Evolutionary conservation across 2,888 invertebrate species (phyloP).

Genomic region (Diadromus collaris): DNA sequence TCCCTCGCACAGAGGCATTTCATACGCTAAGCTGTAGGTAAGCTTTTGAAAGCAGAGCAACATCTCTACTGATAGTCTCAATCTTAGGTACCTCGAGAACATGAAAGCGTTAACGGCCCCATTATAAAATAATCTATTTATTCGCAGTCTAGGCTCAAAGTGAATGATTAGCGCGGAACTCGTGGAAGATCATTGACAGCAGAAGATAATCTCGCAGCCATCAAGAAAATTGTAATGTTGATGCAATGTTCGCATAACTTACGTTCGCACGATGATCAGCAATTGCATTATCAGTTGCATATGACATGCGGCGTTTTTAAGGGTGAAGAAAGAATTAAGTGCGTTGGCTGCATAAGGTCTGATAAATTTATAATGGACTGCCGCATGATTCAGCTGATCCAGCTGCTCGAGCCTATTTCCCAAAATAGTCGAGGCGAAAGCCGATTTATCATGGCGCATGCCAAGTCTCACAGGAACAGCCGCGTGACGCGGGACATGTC

Average conservation of each 20-base stretch:
- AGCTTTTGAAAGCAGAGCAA: not conserved
- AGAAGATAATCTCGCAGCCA: not conserved
- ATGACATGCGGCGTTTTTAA: not conserved
- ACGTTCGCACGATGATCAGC: not conserved
- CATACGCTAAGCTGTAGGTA: not conserved
- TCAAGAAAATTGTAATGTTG: not conserved
- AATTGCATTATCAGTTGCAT: too few species aligned
- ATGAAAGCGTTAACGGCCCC: constrained; percentile 10
- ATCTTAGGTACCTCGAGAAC: not conserved
- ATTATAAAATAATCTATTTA: not conserved
- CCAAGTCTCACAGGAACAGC: not conserved
- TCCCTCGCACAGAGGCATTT: constrained; percentile 17
- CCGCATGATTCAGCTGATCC: not conserved
- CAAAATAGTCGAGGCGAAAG: not conserved
- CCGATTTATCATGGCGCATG: constrained; percentile 1
- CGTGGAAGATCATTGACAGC: not conserved
- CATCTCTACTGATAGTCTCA: not conserved
- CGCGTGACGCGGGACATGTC: not conserved
- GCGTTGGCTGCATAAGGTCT: not conserved
- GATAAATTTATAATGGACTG: not conserved
- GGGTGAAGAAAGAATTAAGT: not conserved
- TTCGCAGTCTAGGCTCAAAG: not conserved
- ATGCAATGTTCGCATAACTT: not conserved
- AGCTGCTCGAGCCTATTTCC: not conserved
- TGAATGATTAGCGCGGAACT: not conserved